phyloP scores from a whole-genome alignment of 2,113 vertebrate genomes.

The Clarias gariepinus region DNA sequence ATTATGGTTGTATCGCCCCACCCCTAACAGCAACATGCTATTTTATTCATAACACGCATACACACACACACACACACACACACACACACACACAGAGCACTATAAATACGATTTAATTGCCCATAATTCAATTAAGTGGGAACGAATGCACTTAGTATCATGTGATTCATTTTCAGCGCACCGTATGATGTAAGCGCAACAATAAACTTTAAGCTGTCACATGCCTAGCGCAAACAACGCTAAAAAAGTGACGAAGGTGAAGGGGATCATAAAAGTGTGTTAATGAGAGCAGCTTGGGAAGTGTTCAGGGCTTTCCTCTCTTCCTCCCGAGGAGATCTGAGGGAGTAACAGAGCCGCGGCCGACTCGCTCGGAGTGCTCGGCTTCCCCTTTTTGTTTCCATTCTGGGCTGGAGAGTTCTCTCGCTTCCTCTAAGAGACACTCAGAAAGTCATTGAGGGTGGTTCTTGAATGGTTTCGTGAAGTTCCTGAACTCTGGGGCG shows the following conservation, averaged over 20 bases:
- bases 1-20: background rate
- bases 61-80: too few relatives aligned
- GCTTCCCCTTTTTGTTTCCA: slow-evolving; percentile 47
- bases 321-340: slow-evolving; percentile 36
- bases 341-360: slow-evolving; percentile 24
- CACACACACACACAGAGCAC: too few relatives aligned
- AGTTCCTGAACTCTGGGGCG: background rate
- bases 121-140: background rate
- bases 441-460: background rate
- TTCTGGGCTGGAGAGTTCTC: slow-evolving; percentile 4
- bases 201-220: background rate
- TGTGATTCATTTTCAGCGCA: background rate
- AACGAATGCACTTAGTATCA: background rate
- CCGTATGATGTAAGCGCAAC: too few relatives aligned
- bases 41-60: background rate
- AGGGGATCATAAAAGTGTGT: slow-evolving; percentile 26
- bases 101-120: background rate
- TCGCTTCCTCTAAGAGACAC: slow-evolving; percentile 17
- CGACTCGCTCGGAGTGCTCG: background rate
- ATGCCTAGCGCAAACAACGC: background rate
- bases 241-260: background rate
- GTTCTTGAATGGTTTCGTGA: background rate
- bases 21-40: background rate
- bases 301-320: slow-evolving; percentile 41
- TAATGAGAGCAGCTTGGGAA: slow-evolving; percentile 39